Evolutionary conservation across 92 coral and sea anemone species (phyloP), one percentile per base, ranked within the genome.

Genomic region (Palythoa grandis): DNA sequence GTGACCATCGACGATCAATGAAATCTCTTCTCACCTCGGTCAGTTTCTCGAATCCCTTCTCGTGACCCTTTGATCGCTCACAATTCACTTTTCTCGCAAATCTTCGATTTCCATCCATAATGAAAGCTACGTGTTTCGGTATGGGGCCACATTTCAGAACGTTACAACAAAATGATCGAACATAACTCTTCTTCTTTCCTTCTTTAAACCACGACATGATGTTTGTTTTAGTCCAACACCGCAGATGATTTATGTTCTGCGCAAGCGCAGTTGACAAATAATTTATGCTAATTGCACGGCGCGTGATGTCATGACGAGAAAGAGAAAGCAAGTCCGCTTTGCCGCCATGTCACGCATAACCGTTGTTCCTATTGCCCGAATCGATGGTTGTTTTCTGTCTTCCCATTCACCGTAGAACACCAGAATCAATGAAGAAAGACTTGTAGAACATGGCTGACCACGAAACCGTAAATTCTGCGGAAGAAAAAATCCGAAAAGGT

Each of bases 331-430:
- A 83, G 86, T 88, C 90, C 76, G 95, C 92, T 15, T 94, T 92
- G 94, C 98, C 98, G 98, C 98, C 98, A 94, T 94, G 98, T 94
- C 98, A 94, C 98, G 98, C 98, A 92, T 92, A 83, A 93, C 94
- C 98, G 98, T 94, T 89, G 90, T 86, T 72, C 60, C 53, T 15
- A 82, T 82, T 89, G 89, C 77, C 90, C 84, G 84, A 91, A 83
- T 87, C 91, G 87, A 84, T 56, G 87, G 89, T 82, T 86, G 86
- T 93, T 83, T 86, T 83, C 87, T 75, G 17, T 54, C 83, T 69
- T 79, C 58, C 58, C 83, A 72, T 66, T 50, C 84, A 70, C 79
- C 82, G 57, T 73, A 84, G 84, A 83, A 90, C 72, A 47, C 68
- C 77, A 85, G 78, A 86, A 82, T 76, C 65, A 78, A 80, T 85